Evolutionary conservation across 2,797 vertebrate genomes (phyloP), one percentile per base, ranked within the genome.

Genomic region (Potorous gilbertii): DNA sequence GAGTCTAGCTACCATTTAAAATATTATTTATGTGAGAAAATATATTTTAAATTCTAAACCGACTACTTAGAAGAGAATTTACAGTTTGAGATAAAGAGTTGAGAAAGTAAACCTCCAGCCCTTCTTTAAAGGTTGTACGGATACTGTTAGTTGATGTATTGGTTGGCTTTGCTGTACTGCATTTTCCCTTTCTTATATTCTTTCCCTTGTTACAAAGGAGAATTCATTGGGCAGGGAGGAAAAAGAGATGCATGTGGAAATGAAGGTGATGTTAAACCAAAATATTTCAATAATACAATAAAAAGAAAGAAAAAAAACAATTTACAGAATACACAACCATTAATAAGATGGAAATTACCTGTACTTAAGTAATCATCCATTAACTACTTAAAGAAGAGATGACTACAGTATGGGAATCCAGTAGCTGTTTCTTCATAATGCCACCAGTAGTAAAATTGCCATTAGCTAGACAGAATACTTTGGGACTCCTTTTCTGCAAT

Each of bases 41-140:
- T 14, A 21, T 57, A 14, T 96, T 97, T 96, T 90, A n/a, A 93
- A 93, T 97, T 96, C 56, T 27, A 94, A 92, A 56, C 74, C 55
- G 81, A 62, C 90, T 94, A 96, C 59, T 94, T 94, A 56, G 14
- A 93, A 94, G 55, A 92, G 74, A 96, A 95, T 55, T 96, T 90
- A 40, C 14, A 40, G n/a, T 24, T 21, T 81, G 74, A 46, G 40
- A 46, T 24, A 81, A 46, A 46, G 21, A 24, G 40, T 46, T 81
- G 5, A 81, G 40, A 81, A 81, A 10, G 3, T 46, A 5, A 0
- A n/a, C 0, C n/a, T 10, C 40, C 18, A 1, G 5, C 18, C 66
- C 18, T 24, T 40, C n/a, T 74, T 46, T 46, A 14, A 46, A 81
- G 40, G n/a, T 81, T 46, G 40, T 81, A 9, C 40, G 10, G 10